Conservation (phyloP, 2,113 vertebrate species). For the Oncorhynchus nerka region DNA sequence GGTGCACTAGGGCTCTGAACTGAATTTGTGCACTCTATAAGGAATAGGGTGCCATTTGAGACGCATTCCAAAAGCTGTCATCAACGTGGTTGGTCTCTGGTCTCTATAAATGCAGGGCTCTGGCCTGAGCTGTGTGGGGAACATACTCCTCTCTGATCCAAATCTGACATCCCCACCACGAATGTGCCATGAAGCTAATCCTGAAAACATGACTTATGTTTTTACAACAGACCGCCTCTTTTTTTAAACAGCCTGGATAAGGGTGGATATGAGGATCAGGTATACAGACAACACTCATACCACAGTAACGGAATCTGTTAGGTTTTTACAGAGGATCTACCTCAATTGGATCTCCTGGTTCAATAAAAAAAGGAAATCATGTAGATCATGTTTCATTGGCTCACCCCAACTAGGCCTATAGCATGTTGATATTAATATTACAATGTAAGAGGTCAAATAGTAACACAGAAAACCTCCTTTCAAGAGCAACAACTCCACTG, state of each 20-base stretch:
- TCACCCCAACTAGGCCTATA: background rate
- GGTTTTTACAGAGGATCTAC: background rate
- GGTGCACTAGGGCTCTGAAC: too few relatives aligned
- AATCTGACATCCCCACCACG: conserved; percentile 35
- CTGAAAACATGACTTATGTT: conserved; percentile 45
- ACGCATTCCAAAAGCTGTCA: background rate
- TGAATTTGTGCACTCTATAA: too few relatives aligned
- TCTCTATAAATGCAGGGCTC: conserved; percentile 51
- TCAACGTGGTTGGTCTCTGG: conserved; percentile 63
- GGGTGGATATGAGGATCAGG: background rate
- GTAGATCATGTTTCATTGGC: background rate
- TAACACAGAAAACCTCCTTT: background rate
- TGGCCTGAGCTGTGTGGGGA: conserved; percentile 48
- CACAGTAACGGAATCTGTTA: background rate
- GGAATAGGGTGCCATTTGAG: too few relatives aligned
- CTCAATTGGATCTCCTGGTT: too few relatives aligned
- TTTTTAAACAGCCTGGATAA: conserved; percentile 15
- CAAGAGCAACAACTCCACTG: background rate
- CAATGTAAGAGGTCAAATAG: background rate
- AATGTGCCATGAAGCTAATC: conserved; percentile 26
- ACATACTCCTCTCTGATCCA: conserved; percentile 29
- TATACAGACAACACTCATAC: conserved; percentile 21
- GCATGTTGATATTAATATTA: background rate
- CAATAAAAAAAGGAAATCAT: too few relatives aligned
- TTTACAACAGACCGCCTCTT: conserved; percentile 43